Base-by-base conservation (phyloP, 2,797 vertebrate genomes). In the Sebastes itinus region DNA sequence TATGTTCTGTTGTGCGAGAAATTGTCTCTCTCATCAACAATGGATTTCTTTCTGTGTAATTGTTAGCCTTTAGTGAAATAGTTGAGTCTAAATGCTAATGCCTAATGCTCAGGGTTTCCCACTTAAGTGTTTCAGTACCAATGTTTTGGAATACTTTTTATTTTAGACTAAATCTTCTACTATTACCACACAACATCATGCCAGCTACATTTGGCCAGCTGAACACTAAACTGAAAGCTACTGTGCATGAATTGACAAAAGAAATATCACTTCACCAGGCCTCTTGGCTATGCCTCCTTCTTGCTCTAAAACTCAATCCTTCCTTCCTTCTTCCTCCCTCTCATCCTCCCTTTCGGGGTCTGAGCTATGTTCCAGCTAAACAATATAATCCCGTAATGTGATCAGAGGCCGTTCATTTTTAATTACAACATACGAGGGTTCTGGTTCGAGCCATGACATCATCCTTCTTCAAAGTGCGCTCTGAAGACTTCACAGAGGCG, bases 401-500 rank as follows among this genome's bases (percentile, higher is more conserved):
- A 91, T 92, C 84, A 86, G 71, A 86, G 78, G 72, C 74, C 14
- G 67, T 32, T 88, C 86, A 79, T 82, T 88, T 92, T 84, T 93
- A 92, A 92, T 94, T 91, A 90, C 72, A 63, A 78, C 52, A 78
- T 75, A 78, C 4, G 22, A 77, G n/a, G 71, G 30, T 28, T 83
- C 77, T 85, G 82, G 81, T 90, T 79, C 3, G 55, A 80, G 72
- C 75, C 64, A 72, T 91, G 88, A 93, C 89, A 88, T 90, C 88
- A 88, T 78, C 73, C 61, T 30, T 68, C 85, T 89, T 90, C 85
- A 90, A 89, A 87, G 87, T 60, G 77, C 12, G 20, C 59, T 80
- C 70, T 63, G 70, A 54, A 77, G 79, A 54, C 42, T 72, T 79
- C 55, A 33, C 70, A 77, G 75, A 60, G 49, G 23, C 32, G 38